Evolutionary conservation across 2,797 vertebrate species (phyloP).

Genomic region (Iguana delicatissima): DNA sequence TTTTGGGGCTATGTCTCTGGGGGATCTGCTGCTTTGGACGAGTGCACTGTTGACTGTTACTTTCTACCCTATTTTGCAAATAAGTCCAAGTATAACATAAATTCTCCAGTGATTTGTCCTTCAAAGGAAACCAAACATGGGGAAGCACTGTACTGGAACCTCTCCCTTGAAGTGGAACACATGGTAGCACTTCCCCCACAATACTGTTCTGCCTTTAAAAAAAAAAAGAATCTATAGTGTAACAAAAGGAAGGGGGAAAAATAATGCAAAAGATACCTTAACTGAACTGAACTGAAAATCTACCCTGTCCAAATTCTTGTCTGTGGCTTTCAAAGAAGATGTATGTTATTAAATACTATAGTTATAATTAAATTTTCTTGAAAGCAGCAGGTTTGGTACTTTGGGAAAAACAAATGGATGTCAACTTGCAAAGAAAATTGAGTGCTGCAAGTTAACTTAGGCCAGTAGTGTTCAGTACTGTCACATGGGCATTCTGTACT

Average conservation of each 20-base stretch:
- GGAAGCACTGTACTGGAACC: background rate
- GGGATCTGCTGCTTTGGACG: background rate
- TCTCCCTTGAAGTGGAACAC: background rate
- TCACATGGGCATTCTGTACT: background rate
- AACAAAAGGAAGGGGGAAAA: background rate
- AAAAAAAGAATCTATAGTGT: background rate
- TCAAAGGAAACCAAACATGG: background rate
- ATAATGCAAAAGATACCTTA: background rate
- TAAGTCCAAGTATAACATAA: background rate
- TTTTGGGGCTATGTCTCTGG: background rate
- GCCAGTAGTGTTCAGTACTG: background rate
- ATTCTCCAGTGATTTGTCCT: background rate
- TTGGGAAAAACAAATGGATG: background rate
- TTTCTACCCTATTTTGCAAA: background rate
- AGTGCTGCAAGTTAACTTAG: constrained; percentile 2
- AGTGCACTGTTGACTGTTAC: background rate
- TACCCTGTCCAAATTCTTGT: background rate
- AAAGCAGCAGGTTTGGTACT: background rate
- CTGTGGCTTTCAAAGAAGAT: background rate
- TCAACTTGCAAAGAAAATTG: background rate
- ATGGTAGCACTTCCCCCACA: background rate
- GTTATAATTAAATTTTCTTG: background rate
- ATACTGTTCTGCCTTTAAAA: background rate
- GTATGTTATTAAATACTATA: background rate
- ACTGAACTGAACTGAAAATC: background rate